Base-by-base conservation (phyloP, 2,797 vertebrate species). In the Carapus acus region DNA sequence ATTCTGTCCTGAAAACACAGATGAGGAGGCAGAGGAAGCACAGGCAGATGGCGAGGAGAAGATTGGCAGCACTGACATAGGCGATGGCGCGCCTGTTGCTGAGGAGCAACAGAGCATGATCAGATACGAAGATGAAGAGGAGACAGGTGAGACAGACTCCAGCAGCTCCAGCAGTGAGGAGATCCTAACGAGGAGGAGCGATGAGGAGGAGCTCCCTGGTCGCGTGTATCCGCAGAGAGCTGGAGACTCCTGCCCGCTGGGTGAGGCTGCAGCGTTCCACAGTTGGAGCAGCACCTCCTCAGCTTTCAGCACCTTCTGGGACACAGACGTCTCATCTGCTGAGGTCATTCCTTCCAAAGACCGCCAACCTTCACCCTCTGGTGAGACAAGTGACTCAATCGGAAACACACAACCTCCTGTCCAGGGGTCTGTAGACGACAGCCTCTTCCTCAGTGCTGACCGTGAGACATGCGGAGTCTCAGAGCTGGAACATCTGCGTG, bases 371-470 rank as follows among this genome's bases (percentile, higher is more conserved):
- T 7, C 5, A 13, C 9, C 41, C 17, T 61, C 57, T 39, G 15
- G 43, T 39, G 43, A 40, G 36, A 58, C 24, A n/a, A 38, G 61
- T 0, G 7, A 33, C 6, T 4, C 14, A 8, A 33, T 6, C 23
- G 38, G 8, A 47, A 20, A 31, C 9, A 40, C 40, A 6, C 62
- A 29, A 33, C 50, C 61, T 0, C 49, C 67, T 2, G 49, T 62
- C 33, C 58, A 64, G 22, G 79, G 77, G 40, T 83, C 74, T 1
- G 21, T 79, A 34, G 79, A 79, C 13, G 81, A 79, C 1, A 41
- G 51, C 40, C 83, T 86, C 68, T 78, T 80, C 53, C 77, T 73
- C 17, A 52, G 65, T 36, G 19, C 27, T 11, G 63, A 63, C 9
- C 8, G 8, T 0, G 48, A 61, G 11, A 13, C 33, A 22, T 67